Conservation (phyloP, 2,888 invertebrate species). For the Cyclophora punctaria region DNA sequence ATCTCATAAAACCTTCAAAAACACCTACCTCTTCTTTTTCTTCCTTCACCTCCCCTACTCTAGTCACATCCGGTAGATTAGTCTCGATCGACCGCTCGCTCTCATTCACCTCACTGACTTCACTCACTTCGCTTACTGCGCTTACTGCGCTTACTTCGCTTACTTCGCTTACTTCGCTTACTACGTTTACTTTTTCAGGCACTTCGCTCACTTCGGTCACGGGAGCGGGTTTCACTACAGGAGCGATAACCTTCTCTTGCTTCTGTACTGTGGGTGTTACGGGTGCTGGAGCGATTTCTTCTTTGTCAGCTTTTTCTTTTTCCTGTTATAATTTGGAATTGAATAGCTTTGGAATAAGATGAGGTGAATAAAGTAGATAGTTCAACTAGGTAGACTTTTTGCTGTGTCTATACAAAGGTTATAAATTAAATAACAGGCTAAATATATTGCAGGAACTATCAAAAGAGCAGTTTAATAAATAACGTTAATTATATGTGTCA, state of each 20-base stretch:
- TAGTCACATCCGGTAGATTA: conserved; percentile 57
- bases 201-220: conserved; percentile 4
- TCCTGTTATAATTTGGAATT: conserved; percentile 29
- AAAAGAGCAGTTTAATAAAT: no score
- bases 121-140: no score
- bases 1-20: background rate
- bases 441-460: no score
- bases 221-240: background rate
- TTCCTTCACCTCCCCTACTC: conserved; percentile 50
- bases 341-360: no score
- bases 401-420: no score
- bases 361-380: no score
- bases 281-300: conserved; percentile 22
- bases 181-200: background rate
- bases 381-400: no score
- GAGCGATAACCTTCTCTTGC: background rate
- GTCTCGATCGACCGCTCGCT: conserved; percentile 4
- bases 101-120: background rate
- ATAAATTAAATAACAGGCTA: no score
- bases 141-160: conserved; percentile 10
- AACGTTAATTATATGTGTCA: no score
- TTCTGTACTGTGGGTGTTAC: conserved; percentile 2
- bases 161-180: background rate
- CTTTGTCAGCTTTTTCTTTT: conserved; percentile 44
- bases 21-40: conserved; percentile 42